phyloP scores from a whole-genome alignment of 64 coral and sea anemone species.

The Montipora cactus region DNA sequence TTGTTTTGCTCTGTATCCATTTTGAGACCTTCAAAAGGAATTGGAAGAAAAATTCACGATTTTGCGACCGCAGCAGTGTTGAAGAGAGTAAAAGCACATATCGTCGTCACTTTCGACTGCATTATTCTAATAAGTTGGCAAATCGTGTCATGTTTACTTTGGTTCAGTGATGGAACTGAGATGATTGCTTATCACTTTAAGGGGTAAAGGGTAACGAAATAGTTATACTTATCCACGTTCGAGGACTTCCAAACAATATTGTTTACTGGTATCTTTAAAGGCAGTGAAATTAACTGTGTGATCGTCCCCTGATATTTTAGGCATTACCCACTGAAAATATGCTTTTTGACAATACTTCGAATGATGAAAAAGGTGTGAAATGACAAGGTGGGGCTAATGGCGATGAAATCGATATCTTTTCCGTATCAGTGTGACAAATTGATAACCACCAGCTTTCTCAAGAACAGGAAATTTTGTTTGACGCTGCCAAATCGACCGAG shows the following conservation, averaged over 20 bases:
- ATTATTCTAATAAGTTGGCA: not conserved
- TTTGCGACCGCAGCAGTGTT: not conserved
- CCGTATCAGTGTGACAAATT: not conserved
- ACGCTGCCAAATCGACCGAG: too few species aligned
- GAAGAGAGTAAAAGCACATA: not conserved
- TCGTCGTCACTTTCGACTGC: not conserved
- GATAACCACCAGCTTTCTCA: not conserved
- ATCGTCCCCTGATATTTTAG: too few species aligned
- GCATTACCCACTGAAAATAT: too few species aligned
- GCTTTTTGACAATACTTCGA: not conserved
- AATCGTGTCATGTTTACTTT: not conserved
- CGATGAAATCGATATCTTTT: constrained; percentile 9
- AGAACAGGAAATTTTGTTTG: not conserved
- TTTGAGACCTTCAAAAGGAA: not conserved
- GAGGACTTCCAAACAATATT: not conserved
- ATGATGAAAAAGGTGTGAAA: not conserved
- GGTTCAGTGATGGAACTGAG: not conserved
- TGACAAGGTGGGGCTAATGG: not conserved
- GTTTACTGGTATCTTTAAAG: not conserved
- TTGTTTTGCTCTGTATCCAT: too few species aligned
- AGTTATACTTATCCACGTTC: not conserved
- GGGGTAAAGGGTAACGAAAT: not conserved
- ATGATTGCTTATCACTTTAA: not conserved
- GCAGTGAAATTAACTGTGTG: not conserved
- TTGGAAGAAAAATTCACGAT: not conserved